Conservation (phyloP, 2,888 invertebrate species). For the Desoria tigrina region DNA sequence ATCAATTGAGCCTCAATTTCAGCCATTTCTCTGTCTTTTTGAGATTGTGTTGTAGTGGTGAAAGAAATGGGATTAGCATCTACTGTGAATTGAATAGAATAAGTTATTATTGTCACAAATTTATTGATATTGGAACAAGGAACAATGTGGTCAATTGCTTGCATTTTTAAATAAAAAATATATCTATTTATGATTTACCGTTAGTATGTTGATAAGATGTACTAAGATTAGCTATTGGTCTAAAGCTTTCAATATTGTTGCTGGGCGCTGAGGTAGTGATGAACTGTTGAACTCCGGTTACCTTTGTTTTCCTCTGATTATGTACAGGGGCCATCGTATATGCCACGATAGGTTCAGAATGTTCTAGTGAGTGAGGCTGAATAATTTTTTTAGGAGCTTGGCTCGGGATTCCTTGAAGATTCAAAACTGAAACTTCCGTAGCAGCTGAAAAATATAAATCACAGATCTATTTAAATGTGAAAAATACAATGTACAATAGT, state of each 20-base stretch:
- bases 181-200: not conserved
- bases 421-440: constrained; percentile 38
- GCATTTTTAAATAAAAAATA: too few species aligned
- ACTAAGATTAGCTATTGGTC: not conserved
- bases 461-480: too few species aligned
- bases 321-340: not conserved
- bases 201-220: not conserved
- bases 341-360: constrained; percentile 5
- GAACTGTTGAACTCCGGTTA: not conserved
- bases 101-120: too few species aligned
- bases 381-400: constrained; percentile 22
- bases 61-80: not conserved
- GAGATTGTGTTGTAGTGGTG: not conserved
- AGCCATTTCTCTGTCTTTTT: constrained; percentile 19
- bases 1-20: constrained; percentile 43
- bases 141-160: too few species aligned
- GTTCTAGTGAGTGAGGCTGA: constrained; percentile 16
- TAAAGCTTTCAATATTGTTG: not conserved
- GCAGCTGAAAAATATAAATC: too few species aligned
- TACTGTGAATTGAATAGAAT: not conserved
- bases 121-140: too few species aligned
- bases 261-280: too few species aligned
- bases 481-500: too few species aligned
- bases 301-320: constrained; percentile 5
- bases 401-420: constrained; percentile 25